Evolutionary conservation across 92 coral and sea anemone genomes (phyloP), one percentile per base, ranked within the genome.

Genomic region (Actinostola sp.): DNA sequence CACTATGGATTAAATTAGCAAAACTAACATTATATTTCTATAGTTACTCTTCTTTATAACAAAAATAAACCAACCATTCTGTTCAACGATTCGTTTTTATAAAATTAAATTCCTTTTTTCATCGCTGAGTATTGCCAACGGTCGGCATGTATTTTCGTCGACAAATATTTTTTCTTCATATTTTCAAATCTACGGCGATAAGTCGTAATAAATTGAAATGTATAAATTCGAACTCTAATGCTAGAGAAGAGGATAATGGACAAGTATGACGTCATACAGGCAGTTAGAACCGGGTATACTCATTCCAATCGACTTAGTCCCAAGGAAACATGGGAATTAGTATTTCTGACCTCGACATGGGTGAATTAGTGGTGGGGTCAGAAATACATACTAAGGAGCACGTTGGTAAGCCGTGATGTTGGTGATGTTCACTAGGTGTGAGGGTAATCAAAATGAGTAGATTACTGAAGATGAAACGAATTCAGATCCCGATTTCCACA

Each of bases 51-150:
- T 35, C 49, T 75, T 63, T 51, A 66, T 73, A 72, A 86, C 80
- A 86, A 85, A 86, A 86, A 86, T 86, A 86, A 63, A 75, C 83
- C 77, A 63, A 44, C 46, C 82, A 58, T 44, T 69, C 36, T 46
- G 17, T 66, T 52, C 61, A 48, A 69, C 64, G 52, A 75, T 62
- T 44, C 70, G 75, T 86, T 68, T 44, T 72, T 64, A 72, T 52
- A 54, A 60, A 78, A 75, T 79, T 59, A 80, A 84, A 86, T 63
- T 62, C 66, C 53, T 62, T 69, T 64, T 57, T 57, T 52, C 2
- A 1, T 51, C 63, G 55, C 50, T 71, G 77, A 43, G 26, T 55
- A 71, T 41, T 26, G 48, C 56, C 17, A 38, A 58, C 73, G 49
- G 66, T 57, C 64, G 55, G 73, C 73, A 38, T 41, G 3, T 48